Evolutionary conservation across 2,888 invertebrate genomes (phyloP), one percentile per base, ranked within the genome.

Genomic region (Rotaria macrura): DNA sequence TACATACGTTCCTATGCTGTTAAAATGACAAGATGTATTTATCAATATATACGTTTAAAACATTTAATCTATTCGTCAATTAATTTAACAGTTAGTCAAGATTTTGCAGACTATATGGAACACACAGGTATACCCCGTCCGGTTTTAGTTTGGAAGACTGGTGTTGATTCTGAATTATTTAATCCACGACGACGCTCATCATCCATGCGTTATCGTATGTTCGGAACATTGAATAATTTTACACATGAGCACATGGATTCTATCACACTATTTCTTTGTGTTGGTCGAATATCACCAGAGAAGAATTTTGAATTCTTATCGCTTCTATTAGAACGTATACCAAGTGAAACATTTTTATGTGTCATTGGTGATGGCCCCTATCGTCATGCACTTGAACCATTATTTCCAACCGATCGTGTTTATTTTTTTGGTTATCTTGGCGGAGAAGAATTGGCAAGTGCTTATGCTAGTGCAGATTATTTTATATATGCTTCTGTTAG

Each of bases 301-400:
- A 86, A 86, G 54, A 86, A 86, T 43, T 85, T 85, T 38, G 74
- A 86, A 84, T 86, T 86, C 74, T 49, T 86, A n/a, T 12, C 83
- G 49, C 25, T 84, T 25, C n/a, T 86, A 20, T 34, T 86, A 52
- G 47, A 85, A 29, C 65, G 54, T 55, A 49, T 84, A 52, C 85
- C 86, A 49, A 25, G 20, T 38, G n/a, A 85, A 43, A 49, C 52
- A 65, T 85, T 85, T 85, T 20, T 86, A 38, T 85, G 84, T 47
- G 84, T 86, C 65, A 84, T 86, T 55, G 86, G 86, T 38, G 86
- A 84, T 49, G 86, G 86, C 7, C 85, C 85, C 3, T 85, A 84
- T 40, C 38, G 55, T 10, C 79, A 85, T 17, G 72, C 43, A 10
- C n/a, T 86, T 43, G 55, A 85, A 74, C 85, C 86, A 14, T 38